These are phyloP conservation scores for Lycia hirtaria DNA, from an alignment of 2,888 invertebrate genomes.

Conservation along the genomic window DNA sequence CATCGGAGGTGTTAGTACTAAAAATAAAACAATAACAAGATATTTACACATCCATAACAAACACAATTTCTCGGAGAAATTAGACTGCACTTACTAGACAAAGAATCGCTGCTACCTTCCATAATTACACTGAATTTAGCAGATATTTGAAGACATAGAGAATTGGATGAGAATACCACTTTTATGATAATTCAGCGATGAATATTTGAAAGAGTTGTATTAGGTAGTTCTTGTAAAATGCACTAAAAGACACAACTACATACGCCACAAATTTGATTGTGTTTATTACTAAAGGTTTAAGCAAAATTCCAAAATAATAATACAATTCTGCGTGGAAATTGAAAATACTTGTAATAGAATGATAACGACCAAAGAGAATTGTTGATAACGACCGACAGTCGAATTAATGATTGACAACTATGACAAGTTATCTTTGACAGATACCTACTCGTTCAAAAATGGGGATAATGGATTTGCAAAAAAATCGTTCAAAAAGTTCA, in stretches of 20 bases:
- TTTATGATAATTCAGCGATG: slow-evolving; percentile 18
- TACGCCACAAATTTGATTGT: neutral
- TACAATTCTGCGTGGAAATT: neutral
- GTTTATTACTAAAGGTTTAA: neutral
- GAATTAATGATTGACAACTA: neutral
- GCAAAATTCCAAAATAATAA: neutral
- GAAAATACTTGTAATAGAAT: too few species aligned
- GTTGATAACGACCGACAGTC: neutral
- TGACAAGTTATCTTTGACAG: slow-evolving; percentile 7
- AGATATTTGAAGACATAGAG: slow-evolving; percentile 30
- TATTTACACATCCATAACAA: slow-evolving; percentile 28
- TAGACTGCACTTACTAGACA: slow-evolving; percentile 63
- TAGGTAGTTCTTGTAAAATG: slow-evolving; percentile 1
- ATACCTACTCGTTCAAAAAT: slow-evolving; percentile 5
- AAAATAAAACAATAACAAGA: slow-evolving; percentile 41
- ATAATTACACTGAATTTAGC: slow-evolving; percentile 51
- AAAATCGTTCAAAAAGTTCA: neutral
- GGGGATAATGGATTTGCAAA: neutral
- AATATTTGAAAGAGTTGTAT: slow-evolving; percentile 29
- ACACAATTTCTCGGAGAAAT: slow-evolving; percentile 25
- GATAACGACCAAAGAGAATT: too few species aligned
- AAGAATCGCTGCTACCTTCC: slow-evolving; percentile 76
- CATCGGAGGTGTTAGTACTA: slow-evolving; percentile 69
- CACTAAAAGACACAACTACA: neutral
- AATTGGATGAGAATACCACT: slow-evolving; percentile 2